Evolutionary conservation across 2,888 invertebrate genomes (phyloP).

Genomic region (Ochlodes sylvanus): DNA sequence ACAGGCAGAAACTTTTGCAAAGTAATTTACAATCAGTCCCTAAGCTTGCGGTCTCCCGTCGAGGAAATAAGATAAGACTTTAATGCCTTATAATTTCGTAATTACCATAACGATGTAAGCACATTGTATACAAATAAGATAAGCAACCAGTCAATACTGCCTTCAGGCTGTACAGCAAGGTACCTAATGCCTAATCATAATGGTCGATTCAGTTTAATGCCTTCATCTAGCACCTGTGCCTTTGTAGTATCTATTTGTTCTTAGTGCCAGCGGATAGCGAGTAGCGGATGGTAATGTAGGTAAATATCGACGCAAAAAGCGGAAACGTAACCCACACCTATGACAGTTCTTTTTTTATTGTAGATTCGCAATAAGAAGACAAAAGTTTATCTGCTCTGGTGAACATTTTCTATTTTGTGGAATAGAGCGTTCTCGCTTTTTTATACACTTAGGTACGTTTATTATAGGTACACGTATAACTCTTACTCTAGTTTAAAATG

Average conservation of each 20-base stretch:
- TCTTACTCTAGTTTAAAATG: too few species aligned
- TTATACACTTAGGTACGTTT: too few species aligned
- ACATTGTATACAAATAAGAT: constrained; percentile 40
- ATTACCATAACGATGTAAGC: constrained; percentile 49
- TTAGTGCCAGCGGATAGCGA: constrained; percentile 1
- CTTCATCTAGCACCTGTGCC: constrained; percentile 78
- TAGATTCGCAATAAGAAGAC: too few species aligned
- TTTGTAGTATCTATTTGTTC: constrained; percentile 38
- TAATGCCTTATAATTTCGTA: constrained; percentile 47
- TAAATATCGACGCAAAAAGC: too few species aligned
- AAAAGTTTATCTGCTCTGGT: too few species aligned
- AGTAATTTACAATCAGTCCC: neutral
- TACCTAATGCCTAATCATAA: constrained; percentile 63
- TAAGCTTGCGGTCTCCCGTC: constrained; percentile 18
- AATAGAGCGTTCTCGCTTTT: neutral
- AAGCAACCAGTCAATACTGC: constrained; percentile 62
- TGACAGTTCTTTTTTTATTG: too few species aligned
- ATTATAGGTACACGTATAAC: too few species aligned
- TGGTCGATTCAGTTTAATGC: constrained; percentile 77
- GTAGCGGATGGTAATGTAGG: neutral
- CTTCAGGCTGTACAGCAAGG: constrained; percentile 63
- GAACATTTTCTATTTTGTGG: too few species aligned
- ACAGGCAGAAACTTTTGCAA: neutral
- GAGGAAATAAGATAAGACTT: constrained; percentile 36
- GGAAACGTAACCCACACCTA: too few species aligned